Evolutionary conservation across 1,140 invertebrate genomes (phyloP).

Genomic region (Hetaerina americana): DNA sequence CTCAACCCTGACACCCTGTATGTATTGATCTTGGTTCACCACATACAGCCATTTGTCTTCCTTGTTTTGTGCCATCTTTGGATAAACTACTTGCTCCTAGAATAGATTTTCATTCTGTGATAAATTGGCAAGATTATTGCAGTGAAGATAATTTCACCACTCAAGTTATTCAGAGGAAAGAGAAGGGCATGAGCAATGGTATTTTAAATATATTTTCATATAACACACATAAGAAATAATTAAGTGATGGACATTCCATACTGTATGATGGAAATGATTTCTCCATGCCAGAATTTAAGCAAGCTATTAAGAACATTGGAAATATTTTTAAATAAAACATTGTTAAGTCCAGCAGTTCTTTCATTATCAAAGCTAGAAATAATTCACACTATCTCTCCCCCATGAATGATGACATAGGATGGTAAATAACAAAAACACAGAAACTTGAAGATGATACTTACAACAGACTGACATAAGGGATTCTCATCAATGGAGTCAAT

Average conservation of each 20-base stretch:
- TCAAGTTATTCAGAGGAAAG: too few species aligned
- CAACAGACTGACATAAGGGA: neutral
- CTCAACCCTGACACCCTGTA: conserved; percentile 39
- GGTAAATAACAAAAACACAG: neutral
- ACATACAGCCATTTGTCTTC: conserved; percentile 39
- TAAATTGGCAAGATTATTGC: too few species aligned
- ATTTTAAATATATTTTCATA: too few species aligned
- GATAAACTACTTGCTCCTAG: conserved; percentile 31
- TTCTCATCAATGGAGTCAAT: neutral
- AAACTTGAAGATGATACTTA: neutral
- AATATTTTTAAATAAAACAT: too few species aligned
- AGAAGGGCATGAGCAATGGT: too few species aligned
- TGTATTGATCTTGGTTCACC: conserved; percentile 38
- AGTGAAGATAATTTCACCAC: too few species aligned
- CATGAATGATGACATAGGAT: too few species aligned
- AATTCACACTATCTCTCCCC: too few species aligned
- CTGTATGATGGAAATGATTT: neutral
- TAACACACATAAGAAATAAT: neutral
- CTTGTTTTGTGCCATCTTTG: conserved; percentile 31
- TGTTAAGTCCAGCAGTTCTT: too few species aligned
- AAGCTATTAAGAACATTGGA: too few species aligned
- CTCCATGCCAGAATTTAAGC: neutral
- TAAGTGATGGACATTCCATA: neutral
- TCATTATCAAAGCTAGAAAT: too few species aligned
- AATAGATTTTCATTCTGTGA: too few species aligned